Conservation (phyloP, 37 sponge, comb jelly and placozoan species). For the Oopsacas minuta region DNA sequence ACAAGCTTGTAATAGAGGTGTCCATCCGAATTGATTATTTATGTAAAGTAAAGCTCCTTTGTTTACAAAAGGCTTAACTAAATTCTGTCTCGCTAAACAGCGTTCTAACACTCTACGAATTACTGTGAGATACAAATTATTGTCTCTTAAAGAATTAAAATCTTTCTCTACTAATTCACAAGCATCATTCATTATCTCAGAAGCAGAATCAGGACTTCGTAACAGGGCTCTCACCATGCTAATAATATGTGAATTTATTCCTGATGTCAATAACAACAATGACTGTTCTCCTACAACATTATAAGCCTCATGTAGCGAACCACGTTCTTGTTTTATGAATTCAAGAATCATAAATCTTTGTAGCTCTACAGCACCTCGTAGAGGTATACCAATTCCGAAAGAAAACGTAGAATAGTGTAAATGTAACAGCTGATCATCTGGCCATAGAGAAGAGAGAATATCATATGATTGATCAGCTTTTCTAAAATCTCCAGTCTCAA, state of each 20-base stretch:
- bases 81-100: constrained; percentile 18
- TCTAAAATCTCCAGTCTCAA: constrained; percentile 24
- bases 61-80: constrained; percentile 26
- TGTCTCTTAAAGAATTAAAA: background rate
- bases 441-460: constrained; percentile 46
- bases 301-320: constrained; percentile 40
- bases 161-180: constrained; percentile 24
- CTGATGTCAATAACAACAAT: constrained; percentile 48
- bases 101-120: background rate
- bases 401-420: constrained; percentile 39
- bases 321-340: constrained; percentile 41
- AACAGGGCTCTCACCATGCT: constrained; percentile 44
- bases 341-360: constrained; percentile 34
- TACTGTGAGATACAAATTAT: background rate
- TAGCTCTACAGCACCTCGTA: constrained; percentile 42
- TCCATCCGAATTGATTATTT: constrained; percentile 75
- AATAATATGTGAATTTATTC: constrained; percentile 45
- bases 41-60: constrained; percentile 50
- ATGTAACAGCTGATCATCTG: constrained; percentile 18
- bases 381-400: constrained; percentile 55
- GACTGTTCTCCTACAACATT: constrained; percentile 60
- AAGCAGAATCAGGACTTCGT: constrained; percentile 25
- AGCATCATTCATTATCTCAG: constrained; percentile 41
- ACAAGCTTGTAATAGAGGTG: constrained; percentile 46
- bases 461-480: constrained; percentile 60